Conservation (phyloP, 2,888 invertebrate genomes). For the Entomobrya multifasciata region DNA sequence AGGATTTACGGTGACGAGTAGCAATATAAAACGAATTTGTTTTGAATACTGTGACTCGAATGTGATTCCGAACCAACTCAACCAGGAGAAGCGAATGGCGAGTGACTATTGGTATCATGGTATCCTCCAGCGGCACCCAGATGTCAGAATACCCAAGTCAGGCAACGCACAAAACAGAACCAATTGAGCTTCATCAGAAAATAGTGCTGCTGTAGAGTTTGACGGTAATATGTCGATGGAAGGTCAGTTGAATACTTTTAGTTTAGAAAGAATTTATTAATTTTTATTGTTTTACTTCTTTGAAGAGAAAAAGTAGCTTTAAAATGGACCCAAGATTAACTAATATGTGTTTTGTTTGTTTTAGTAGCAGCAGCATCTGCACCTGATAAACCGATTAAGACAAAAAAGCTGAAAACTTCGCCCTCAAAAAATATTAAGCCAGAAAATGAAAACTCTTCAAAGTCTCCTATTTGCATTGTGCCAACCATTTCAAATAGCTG, state of each 20-base stretch:
- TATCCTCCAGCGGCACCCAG: slow-evolving; percentile 69
- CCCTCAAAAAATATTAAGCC: slow-evolving; percentile 19
- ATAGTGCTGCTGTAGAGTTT: too few species aligned
- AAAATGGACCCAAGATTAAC: too few species aligned
- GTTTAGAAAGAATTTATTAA: too few species aligned
- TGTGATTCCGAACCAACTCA: slow-evolving; percentile 79
- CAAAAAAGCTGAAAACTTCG: slow-evolving; percentile 32
- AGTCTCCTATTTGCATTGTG: slow-evolving; percentile 39
- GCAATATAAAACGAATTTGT: too few species aligned
- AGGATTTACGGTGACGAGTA: too few species aligned
- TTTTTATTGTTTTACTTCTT: too few species aligned
- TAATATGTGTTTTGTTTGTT: not conserved
- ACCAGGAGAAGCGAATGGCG: slow-evolving; percentile 79
- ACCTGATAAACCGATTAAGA: slow-evolving; percentile 36
- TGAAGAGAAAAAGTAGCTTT: too few species aligned
- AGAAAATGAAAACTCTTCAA: slow-evolving; percentile 16
- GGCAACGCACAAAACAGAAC: slow-evolving; percentile 9
- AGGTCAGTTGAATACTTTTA: too few species aligned
- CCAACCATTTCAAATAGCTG: slow-evolving; percentile 27
- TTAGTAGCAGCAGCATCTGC: slow-evolving; percentile 30
- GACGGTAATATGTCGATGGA: not conserved
- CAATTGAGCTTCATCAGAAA: too few species aligned
- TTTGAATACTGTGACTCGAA: slow-evolving; percentile 79
- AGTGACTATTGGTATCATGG: slow-evolving; percentile 80
- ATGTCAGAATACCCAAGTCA: slow-evolving; percentile 48